Evolutionary conservation across 2,888 invertebrate species (phyloP).

Genomic region (Idaea aversata): DNA sequence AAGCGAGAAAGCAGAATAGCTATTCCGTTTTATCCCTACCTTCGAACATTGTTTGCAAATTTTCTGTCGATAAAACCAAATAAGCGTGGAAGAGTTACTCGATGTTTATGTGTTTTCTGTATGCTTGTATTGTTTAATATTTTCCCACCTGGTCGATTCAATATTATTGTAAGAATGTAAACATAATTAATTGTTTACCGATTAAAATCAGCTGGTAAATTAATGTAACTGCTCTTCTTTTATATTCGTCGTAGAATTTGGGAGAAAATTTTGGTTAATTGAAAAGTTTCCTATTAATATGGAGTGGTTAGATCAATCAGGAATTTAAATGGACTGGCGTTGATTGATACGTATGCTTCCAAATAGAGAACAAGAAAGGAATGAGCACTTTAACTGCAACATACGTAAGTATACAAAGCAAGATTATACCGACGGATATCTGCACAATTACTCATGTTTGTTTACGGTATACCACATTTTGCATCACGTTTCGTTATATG

Average conservation of each 20-base stretch:
- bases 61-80: conserved; percentile 60
- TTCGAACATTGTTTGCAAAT: conserved; percentile 71
- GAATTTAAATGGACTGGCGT: conserved; percentile 24
- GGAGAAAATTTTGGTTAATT: background rate
- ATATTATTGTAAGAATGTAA: conserved; percentile 20
- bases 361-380: conserved; percentile 42
- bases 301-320: conserved; percentile 3
- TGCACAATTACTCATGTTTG: conserved; percentile 50
- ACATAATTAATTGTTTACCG: background rate
- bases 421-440: conserved; percentile 44
- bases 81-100: conserved; percentile 40
- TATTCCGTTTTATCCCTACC: conserved; percentile 54
- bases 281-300: background rate
- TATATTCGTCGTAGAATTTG: background rate
- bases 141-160: conserved; percentile 32
- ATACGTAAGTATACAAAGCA: conserved; percentile 35
- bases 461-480: conserved; percentile 46
- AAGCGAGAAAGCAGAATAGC: conserved; percentile 57
- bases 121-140: conserved; percentile 34
- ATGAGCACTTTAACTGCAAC: conserved; percentile 21
- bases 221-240: background rate
- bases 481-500: conserved; percentile 42
- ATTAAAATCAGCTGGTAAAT: background rate
- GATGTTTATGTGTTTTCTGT: conserved; percentile 40
- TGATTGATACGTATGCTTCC: conserved; percentile 32